Evolutionary conservation across 2,797 vertebrate genomes (phyloP).

Genomic region (Onychomys arenicola): DNA sequence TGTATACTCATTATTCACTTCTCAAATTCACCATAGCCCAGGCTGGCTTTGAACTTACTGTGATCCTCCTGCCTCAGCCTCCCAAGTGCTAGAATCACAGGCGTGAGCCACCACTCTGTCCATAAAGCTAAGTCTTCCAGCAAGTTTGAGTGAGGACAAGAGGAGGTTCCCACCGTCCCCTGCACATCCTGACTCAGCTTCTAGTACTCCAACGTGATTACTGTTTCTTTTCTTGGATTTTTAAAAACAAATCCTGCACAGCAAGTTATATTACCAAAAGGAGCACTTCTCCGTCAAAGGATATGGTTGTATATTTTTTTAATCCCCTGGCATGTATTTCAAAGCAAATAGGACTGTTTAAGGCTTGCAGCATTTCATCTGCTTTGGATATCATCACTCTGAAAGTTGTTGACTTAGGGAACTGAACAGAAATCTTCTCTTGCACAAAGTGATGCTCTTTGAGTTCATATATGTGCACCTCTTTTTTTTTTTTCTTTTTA

Average conservation of each 20-base stretch:
- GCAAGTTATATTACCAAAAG: background rate
- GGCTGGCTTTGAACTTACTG: background rate
- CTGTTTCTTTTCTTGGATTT: background rate
- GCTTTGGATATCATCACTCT: background rate
- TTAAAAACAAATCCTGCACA: background rate
- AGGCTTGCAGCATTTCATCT: background rate
- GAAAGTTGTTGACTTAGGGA: slow-evolving; percentile 39
- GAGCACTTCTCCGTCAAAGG: background rate
- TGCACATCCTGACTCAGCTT: background rate
- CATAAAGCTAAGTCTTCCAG: background rate
- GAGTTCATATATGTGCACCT: background rate
- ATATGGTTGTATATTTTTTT: background rate
- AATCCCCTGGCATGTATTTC: background rate
- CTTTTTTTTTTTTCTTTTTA: background rate
- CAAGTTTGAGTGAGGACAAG: background rate
- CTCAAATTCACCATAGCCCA: background rate
- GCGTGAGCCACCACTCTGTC: background rate
- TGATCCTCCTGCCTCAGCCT: too few relatives aligned
- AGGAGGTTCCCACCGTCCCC: background rate
- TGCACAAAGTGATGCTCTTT: background rate
- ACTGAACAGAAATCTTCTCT: background rate
- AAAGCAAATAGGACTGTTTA: background rate
- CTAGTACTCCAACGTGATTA: background rate
- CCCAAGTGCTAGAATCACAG: background rate
- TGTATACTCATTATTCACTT: background rate